These are phyloP conservation scores for Porites evermanni DNA, from an alignment of 92 coral and sea anemone genomes.

Conservation along the genomic window DNA sequence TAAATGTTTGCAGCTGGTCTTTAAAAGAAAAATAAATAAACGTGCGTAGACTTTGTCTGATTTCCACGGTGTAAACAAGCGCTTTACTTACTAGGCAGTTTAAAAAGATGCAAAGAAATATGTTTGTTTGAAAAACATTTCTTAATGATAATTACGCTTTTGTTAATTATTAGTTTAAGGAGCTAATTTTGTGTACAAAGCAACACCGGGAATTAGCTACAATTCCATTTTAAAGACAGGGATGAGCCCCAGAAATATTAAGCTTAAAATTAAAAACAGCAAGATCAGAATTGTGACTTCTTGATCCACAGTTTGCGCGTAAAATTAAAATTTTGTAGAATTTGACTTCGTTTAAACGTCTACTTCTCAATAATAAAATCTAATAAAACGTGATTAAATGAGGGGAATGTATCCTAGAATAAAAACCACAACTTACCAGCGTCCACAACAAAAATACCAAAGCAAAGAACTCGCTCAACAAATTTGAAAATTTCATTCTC, in stretches of 20 bases:
- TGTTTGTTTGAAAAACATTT: slow-evolving; percentile 8
- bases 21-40: too few species aligned
- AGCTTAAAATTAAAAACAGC: too few species aligned
- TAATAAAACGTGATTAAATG: neutral
- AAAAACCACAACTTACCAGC: neutral
- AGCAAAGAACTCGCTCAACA: too few species aligned
- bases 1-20: neutral
- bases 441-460: neutral
- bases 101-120: neutral
- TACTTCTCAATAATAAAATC: neutral
- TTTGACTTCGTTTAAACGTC: neutral
- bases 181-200: neutral
- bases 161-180: neutral
- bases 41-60: neutral
- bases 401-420: neutral
- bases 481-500: slow-evolving; percentile 13
- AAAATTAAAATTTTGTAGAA: neutral
- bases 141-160: neutral
- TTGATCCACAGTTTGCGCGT: too few species aligned
- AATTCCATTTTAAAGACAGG: too few species aligned
- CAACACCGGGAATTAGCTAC: too few species aligned
- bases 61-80: neutral
- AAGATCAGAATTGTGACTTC: too few species aligned
- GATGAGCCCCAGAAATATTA: too few species aligned
- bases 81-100: too few species aligned